Conservation (phyloP, 2,888 invertebrate species). For the Ochropacha duplaris region DNA sequence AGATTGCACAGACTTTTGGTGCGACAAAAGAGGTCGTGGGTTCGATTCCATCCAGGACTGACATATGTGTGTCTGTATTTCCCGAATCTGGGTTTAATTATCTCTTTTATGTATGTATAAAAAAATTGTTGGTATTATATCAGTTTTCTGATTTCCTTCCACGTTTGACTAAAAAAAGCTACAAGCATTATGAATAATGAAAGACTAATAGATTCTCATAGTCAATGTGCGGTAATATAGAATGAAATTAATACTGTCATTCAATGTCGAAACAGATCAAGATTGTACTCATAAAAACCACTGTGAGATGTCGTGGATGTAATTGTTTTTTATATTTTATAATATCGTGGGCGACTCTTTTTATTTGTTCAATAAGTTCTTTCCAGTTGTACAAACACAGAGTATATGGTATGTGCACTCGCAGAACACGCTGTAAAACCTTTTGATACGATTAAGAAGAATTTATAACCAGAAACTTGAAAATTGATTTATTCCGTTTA, state of each 20-base stretch:
- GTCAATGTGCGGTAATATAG: constrained; percentile 34
- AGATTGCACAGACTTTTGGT: too few relatives aligned
- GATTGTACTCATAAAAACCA: constrained; percentile 45
- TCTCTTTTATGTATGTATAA: too few relatives aligned
- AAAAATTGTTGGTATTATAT: too few relatives aligned
- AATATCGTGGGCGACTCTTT: constrained; percentile 51
- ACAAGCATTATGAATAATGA: not conserved
- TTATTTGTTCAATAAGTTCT: constrained; percentile 42
- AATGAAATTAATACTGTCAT: constrained; percentile 66
- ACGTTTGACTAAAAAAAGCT: not conserved
- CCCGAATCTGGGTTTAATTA: too few relatives aligned
- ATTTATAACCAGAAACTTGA: too few relatives aligned
- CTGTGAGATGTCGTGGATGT: constrained; percentile 56
- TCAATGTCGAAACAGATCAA: constrained; percentile 60
- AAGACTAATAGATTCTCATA: constrained; percentile 5
- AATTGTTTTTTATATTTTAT: constrained; percentile 65
- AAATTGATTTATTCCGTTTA: not conserved
- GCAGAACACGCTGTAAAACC: not conserved
- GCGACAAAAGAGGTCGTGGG: too few relatives aligned
- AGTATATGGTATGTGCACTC: not conserved
- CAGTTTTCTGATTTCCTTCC: too few relatives aligned
- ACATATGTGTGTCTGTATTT: too few relatives aligned
- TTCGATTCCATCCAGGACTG: too few relatives aligned
- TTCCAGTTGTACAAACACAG: constrained; percentile 30
- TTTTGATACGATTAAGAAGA: too few relatives aligned